Conservation (phyloP, 2,797 vertebrate species). For the Tarsius wallacei region DNA sequence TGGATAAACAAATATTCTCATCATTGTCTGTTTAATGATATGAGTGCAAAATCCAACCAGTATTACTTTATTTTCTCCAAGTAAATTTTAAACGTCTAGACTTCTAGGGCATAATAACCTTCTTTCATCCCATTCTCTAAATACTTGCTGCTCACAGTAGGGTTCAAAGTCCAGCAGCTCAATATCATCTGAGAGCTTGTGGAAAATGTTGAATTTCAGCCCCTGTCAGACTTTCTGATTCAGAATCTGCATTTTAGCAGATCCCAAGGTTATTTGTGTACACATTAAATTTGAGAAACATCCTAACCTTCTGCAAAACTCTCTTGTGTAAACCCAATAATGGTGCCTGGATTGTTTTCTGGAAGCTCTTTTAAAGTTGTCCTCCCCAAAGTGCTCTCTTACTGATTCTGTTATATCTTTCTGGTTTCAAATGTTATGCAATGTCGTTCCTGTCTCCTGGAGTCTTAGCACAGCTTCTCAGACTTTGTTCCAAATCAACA, state of each 20-base stretch:
- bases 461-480: neutral
- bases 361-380: neutral
- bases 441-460: neutral
- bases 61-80: neutral
- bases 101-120: neutral
- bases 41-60: neutral
- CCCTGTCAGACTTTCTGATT: neutral
- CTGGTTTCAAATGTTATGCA: neutral
- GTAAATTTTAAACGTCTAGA: constrained; percentile 21
- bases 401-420: neutral
- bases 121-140: neutral
- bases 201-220: neutral
- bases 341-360: neutral
- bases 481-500: constrained; percentile 3
- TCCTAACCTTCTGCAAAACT: neutral
- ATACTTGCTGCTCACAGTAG: neutral
- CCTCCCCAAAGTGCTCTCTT: neutral
- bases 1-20: neutral
- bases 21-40: neutral
- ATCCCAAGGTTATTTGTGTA: neutral
- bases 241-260: neutral
- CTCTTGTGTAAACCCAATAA: neutral
- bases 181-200: neutral
- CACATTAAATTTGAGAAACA: neutral
- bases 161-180: neutral